Evolutionary conservation across 1,140 invertebrate genomes (phyloP).

Genomic region (Dendrolimus punctatus): DNA sequence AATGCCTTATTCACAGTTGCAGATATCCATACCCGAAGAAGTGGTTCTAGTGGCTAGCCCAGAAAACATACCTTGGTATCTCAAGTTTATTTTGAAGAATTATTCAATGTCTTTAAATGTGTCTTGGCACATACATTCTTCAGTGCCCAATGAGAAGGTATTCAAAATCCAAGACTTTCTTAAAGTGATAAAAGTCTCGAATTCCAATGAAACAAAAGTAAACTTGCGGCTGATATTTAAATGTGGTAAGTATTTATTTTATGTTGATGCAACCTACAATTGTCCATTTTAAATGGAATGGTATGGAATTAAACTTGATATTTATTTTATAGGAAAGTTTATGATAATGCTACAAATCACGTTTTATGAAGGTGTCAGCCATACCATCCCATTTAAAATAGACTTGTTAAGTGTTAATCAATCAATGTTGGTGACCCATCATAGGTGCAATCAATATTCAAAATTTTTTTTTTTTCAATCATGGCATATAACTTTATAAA

Average conservation of each 20-base stretch:
- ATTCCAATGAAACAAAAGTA: conserved; percentile 39
- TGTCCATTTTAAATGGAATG: no score
- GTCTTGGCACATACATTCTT: conserved; percentile 78
- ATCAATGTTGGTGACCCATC: no score
- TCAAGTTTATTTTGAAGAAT: conserved; percentile 74
- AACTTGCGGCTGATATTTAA: conserved; percentile 84
- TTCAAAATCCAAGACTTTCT: conserved; percentile 46
- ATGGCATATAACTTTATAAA: no score
- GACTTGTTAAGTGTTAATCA: no score
- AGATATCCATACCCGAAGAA: conserved; percentile 71
- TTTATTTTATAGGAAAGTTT: no score
- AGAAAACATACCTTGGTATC: conserved; percentile 76
- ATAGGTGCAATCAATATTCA: no score
- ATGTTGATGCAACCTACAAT: not conserved
- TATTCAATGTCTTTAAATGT: conserved; percentile 65
- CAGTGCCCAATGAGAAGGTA: conserved; percentile 58
- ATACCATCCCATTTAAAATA: no score
- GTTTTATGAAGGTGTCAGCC: no score
- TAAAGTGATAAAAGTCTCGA: conserved; percentile 22
- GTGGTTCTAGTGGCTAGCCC: conserved; percentile 81
- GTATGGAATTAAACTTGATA: no score
- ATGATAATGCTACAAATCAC: no score
- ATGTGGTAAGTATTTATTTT: conserved; percentile 73
- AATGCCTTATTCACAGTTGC: conserved; percentile 20
- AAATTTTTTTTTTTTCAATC: no score